Evolutionary conservation across 2,797 vertebrate species (phyloP), one percentile per base, ranked within the genome.

Genomic region (Rhadinocentrus ornatus): DNA sequence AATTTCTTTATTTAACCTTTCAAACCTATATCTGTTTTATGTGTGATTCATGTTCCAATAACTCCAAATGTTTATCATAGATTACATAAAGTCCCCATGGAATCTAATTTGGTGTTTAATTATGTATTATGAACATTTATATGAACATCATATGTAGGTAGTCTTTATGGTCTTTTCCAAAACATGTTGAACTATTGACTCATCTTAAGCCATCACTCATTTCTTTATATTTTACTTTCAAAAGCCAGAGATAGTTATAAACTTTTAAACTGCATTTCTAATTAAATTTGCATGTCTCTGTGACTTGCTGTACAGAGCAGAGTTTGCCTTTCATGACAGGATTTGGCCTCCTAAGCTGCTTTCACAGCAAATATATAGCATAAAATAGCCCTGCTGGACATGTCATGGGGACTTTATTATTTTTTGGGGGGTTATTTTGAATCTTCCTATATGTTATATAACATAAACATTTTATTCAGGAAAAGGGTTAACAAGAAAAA

Each of bases 401-500:
- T 54, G 27, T 7, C 22, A 54, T 54, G 52, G 46, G 46, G 46
- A 54, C 52, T 54, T 54, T 54, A 54, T 48, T 22, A 22, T 48
- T 48, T n/a, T 22, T n/a, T 48, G 22, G 22, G 8, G n/a, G 46
- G 44, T 48, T 10, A 48, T 48, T 48, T 48, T 48, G 8, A n/a
- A 22, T 10, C 8, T 46, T 22, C n/a, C 8, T 46, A 6, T 46
- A n/a, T n/a, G 44, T n/a, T 46, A n/a, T n/a, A 46, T 46, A 9
- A 46, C 44, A 35, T 35, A 44, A 44, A 46, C 6, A 46, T 20
- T 46, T 8, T 46, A 7, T 20, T 46, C 18, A 18, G 18, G 13
- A 44, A n/a, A 20, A 46, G 20, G 44, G 6, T 18, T 35, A 3
- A 10, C 11, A 35, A 12, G 9, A 39, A 39, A 46, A 46, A 6